phyloP scores from a whole-genome alignment of 2,888 invertebrate genomes.

The Rapana venosa region DNA sequence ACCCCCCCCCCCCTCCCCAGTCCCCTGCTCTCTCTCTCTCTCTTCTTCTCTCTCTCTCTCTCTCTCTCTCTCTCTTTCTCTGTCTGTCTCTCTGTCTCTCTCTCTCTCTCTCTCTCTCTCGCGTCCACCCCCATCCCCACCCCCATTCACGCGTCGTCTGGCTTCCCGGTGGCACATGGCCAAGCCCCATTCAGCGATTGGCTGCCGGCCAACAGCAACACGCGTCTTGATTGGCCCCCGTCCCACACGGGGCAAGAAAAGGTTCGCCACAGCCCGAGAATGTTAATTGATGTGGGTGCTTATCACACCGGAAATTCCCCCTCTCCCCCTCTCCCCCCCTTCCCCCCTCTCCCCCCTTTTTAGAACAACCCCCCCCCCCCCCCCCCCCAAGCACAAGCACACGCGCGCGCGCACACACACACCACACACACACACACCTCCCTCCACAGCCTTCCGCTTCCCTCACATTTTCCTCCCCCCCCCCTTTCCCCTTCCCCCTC shows the following conservation, averaged over 20 bases:
- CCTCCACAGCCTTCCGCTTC: background rate
- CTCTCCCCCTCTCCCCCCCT: background rate
- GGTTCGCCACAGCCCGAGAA: constrained; percentile 35
- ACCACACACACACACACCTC: no score
- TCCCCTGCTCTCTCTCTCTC: no score
- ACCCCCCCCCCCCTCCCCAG: no score
- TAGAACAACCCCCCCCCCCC: background rate
- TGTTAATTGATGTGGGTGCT: constrained; percentile 41
- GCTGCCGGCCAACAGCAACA: constrained; percentile 17
- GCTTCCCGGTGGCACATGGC: background rate
- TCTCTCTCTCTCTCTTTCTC: background rate
- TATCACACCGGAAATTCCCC: constrained; percentile 24
- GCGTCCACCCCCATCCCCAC: background rate
- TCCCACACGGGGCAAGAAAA: constrained; percentile 21
- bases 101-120: background rate
- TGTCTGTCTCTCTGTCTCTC: background rate
- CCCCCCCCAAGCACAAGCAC: background rate
- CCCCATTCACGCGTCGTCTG: constrained; percentile 17
- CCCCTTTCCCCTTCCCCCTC: background rate
- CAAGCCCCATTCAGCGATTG: constrained; percentile 30
- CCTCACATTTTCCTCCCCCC: background rate
- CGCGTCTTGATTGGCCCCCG: constrained; percentile 27
- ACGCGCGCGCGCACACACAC: no score
- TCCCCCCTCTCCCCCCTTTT: constrained; percentile 5
- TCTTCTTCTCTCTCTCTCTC: background rate